Conservation (phyloP, 2,113 vertebrate species). For the Atrichornis clamosus region DNA sequence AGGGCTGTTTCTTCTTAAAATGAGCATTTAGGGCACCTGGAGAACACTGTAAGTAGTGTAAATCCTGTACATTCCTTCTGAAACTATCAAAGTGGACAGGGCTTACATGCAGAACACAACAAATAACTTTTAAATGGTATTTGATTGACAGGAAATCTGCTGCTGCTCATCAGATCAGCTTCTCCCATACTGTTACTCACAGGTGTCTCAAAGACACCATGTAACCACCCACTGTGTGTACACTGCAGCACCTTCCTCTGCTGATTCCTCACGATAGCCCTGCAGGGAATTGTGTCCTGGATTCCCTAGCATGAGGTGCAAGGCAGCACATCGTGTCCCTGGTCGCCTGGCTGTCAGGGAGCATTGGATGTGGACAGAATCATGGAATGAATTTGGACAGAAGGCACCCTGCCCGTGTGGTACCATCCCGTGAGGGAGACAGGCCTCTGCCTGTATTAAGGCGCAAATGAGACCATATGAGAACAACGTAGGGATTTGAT, state of each 20-base stretch:
- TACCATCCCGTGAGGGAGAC: too few species aligned
- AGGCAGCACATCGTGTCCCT: not conserved
- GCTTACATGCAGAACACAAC: not conserved
- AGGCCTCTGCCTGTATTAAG: too few species aligned
- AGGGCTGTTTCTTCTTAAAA: not conserved
- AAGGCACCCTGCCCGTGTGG: too few species aligned
- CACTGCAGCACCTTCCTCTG: not conserved
- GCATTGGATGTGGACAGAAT: too few species aligned
- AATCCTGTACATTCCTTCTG: not conserved
- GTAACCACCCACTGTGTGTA: accelerated
- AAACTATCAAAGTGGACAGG: not conserved
- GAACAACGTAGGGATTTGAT: too few species aligned
- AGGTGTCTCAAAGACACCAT: accelerated
- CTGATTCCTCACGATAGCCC: not conserved
- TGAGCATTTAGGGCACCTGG: not conserved
- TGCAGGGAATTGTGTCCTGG: not conserved
- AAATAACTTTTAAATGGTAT: not conserved
- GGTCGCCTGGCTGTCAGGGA: not conserved
- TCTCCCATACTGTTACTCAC: not conserved
- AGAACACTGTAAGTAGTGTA: not conserved
- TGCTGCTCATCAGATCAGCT: not conserved
- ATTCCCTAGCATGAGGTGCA: not conserved
- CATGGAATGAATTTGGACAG: too few species aligned
- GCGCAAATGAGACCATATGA: too few species aligned
- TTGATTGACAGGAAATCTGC: not conserved